phyloP scores from a whole-genome alignment of 2,888 invertebrate genomes.

The Fissipunctia ypsillon region DNA sequence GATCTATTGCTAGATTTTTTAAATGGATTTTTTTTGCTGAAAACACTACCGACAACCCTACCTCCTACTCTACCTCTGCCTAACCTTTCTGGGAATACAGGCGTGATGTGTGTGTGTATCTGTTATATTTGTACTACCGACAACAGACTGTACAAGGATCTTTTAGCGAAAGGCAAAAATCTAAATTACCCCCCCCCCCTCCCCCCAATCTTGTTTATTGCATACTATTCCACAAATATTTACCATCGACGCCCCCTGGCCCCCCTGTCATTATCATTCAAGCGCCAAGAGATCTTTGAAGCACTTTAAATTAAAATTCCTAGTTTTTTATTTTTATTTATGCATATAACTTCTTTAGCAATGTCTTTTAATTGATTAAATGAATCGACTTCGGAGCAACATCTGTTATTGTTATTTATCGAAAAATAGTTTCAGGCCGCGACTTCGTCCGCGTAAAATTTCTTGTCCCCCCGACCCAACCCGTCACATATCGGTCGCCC shows the following conservation, averaged over 20 bases:
- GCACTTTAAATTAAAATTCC: background rate
- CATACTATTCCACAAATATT: background rate
- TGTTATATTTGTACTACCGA: no score
- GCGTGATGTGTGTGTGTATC: no score
- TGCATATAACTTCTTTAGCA: background rate
- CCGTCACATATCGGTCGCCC: no score
- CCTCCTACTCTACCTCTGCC: no score
- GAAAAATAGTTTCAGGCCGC: no score
- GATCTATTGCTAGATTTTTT: background rate
- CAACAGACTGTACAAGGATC: background rate
- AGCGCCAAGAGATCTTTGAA: background rate
- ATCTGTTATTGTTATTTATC: background rate
- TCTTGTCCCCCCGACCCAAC: no score
- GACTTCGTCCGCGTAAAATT: no score
- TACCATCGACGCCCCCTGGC: background rate
- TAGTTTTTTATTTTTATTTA: background rate
- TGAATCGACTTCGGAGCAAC: background rate
- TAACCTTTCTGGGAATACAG: no score
- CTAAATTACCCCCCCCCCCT: no score
- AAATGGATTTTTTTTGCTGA: background rate
- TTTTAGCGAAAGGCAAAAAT: background rate
- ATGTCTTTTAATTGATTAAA: background rate
- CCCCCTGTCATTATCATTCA: background rate
- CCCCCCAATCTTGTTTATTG: background rate
- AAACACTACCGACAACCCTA: no score